These are phyloP conservation scores for Rafetus swinhoei DNA, from an alignment of 2,113 vertebrate species.

Conservation along the genomic window DNA sequence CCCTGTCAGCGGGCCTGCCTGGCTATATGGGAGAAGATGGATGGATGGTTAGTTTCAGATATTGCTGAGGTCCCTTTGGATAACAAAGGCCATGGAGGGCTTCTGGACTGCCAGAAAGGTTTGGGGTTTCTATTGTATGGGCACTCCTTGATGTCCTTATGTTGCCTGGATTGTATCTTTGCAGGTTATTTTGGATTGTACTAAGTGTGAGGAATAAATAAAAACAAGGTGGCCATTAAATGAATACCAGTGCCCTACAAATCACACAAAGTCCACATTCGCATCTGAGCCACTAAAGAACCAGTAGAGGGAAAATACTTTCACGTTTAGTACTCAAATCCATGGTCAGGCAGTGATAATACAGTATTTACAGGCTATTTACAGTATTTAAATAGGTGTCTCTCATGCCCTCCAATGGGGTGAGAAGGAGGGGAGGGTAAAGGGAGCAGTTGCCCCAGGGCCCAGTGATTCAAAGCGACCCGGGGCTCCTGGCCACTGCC, in stretches of 20 bases:
- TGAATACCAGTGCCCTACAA: slow-evolving; percentile 65
- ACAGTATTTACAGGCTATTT: slow-evolving; percentile 63
- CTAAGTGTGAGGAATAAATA: slow-evolving; percentile 3
- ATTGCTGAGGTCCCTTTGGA: not conserved
- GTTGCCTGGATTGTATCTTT: slow-evolving; percentile 19
- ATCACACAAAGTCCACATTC: slow-evolving; percentile 65
- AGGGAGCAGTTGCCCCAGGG: too few species aligned
- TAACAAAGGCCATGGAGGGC: not conserved
- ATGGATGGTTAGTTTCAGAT: not conserved
- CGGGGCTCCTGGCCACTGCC: too few species aligned
- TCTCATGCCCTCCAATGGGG: slow-evolving; percentile 26
- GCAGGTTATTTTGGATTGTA: slow-evolving; percentile 33
- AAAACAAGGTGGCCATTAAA: slow-evolving; percentile 30
- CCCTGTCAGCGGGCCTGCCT: not conserved
- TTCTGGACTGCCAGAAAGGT: not conserved
- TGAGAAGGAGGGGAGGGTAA: too few species aligned
- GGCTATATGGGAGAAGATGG: not conserved
- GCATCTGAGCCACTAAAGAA: slow-evolving; percentile 63
- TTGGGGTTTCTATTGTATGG: not conserved
- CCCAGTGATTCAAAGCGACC: too few species aligned
- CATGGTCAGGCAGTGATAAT: slow-evolving; percentile 67
- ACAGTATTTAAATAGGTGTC: slow-evolving; percentile 69
- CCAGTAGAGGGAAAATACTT: slow-evolving; percentile 63
- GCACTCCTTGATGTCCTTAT: not conserved
- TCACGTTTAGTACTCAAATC: slow-evolving; percentile 59